phyloP scores from a whole-genome alignment of 2,797 vertebrate genomes.

The Lutjanus campechanus region DNA sequence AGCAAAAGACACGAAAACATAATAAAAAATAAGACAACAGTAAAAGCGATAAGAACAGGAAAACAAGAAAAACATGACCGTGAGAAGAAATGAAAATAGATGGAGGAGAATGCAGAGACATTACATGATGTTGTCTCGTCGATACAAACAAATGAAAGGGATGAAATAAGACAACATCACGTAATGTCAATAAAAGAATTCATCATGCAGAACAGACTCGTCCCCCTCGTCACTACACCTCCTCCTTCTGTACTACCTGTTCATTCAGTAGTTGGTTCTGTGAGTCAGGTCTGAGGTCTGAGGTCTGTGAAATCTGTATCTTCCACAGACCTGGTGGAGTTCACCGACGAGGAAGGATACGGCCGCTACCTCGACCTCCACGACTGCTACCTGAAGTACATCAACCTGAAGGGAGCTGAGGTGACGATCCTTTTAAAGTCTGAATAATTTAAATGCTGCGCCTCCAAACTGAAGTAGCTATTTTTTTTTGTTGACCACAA shows the following conservation, averaged over 20 bases:
- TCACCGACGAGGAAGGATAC: slow-evolving; percentile 98
- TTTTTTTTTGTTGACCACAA: background rate
- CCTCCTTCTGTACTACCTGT: no score
- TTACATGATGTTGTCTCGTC: no score
- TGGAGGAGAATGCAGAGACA: no score
- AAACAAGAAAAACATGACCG: no score
- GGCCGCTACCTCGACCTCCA: slow-evolving; percentile 97
- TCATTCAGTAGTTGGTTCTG: background rate
- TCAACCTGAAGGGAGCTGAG: slow-evolving; percentile 96
- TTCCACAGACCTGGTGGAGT: slow-evolving; percentile 93
- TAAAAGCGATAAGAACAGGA: no score
- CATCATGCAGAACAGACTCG: background rate
- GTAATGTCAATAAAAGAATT: background rate
- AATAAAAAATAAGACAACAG: no score
- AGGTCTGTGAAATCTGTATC: background rate
- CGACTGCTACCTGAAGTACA: slow-evolving; percentile 97
- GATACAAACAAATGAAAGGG: no score
- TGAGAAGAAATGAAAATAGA: no score
- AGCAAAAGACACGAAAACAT: no score
- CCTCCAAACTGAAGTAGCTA: background rate
- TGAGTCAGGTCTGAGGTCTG: background rate
- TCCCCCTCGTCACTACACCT: background rate
- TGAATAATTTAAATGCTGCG: background rate
- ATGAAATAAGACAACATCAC: no score
- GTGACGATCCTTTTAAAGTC: slow-evolving; percentile 72